phyloP scores from a whole-genome alignment of 2,888 invertebrate species.

The Lacanobia oleracea region DNA sequence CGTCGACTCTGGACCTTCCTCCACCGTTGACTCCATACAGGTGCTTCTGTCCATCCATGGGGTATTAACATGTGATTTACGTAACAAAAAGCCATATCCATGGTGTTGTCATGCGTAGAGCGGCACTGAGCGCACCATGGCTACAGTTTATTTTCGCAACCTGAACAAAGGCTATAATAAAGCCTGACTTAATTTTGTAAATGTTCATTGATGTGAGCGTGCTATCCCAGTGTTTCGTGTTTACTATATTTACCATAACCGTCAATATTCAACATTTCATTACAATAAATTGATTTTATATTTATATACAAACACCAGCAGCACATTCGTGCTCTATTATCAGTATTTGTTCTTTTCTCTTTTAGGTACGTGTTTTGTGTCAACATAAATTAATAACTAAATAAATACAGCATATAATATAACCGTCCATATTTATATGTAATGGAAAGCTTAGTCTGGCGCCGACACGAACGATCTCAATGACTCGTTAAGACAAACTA shows the following conservation, averaged over 20 bases:
- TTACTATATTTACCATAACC: not conserved
- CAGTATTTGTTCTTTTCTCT: too few relatives aligned
- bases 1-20: slow-evolving; percentile 10
- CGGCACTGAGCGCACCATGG: slow-evolving; percentile 12
- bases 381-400: too few relatives aligned
- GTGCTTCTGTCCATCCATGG: slow-evolving; percentile 29
- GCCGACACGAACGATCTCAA: not conserved
- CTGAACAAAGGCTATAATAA: slow-evolving; percentile 27
- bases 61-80: slow-evolving; percentile 61
- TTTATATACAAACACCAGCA: too few relatives aligned
- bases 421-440: not conserved
- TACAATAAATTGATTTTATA: too few relatives aligned
- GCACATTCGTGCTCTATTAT: too few relatives aligned
- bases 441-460: slow-evolving; percentile 11
- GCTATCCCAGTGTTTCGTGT: slow-evolving; percentile 3
- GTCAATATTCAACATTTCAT: not conserved
- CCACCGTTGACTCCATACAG: slow-evolving; percentile 10
- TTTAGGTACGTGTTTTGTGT: too few relatives aligned
- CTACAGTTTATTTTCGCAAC: slow-evolving; percentile 33
- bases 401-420: too few relatives aligned
- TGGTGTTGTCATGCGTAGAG: slow-evolving; percentile 51
- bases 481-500: not conserved
- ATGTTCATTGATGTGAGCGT: slow-evolving; percentile 2
- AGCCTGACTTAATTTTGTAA: slow-evolving; percentile 5
- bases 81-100: slow-evolving; percentile 69